phyloP scores from a whole-genome alignment of 2,113 vertebrate genomes.

The Dicentrarchus labrax region DNA sequence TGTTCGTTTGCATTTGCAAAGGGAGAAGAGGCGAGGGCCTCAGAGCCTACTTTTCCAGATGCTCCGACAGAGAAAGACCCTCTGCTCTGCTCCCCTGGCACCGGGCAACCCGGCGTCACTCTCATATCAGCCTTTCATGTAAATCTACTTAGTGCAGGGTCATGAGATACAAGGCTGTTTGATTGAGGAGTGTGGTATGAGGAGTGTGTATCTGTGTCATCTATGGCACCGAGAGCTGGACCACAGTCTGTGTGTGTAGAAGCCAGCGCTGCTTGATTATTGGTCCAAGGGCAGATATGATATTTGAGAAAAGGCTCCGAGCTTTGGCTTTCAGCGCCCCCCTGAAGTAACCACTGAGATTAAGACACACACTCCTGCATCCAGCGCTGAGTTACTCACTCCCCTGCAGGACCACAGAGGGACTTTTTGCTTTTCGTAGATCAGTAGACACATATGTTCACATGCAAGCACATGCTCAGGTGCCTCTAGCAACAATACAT shows the following conservation, averaged over 20 bases:
- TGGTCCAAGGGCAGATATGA: slow-evolving; percentile 47
- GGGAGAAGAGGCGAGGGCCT: slow-evolving; percentile 36
- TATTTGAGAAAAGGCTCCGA: slow-evolving; percentile 51
- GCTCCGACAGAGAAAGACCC: slow-evolving; percentile 35
- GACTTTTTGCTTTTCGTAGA: slow-evolving; percentile 12
- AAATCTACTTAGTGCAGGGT: slow-evolving; percentile 50
- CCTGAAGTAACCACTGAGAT: slow-evolving; percentile 11
- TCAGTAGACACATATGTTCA: slow-evolving; percentile 29
- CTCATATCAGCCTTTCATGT: slow-evolving; percentile 42
- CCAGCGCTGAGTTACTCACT: slow-evolving; percentile 3
- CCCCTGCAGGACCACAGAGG: slow-evolving; percentile 26
- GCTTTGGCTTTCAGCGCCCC: slow-evolving; percentile 10
- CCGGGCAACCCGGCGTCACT: slow-evolving; percentile 10
- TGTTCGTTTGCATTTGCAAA: slow-evolving; percentile 73
- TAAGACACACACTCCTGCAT: slow-evolving; percentile 24
- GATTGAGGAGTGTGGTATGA: slow-evolving; percentile 48
- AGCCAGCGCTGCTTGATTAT: slow-evolving; percentile 43
- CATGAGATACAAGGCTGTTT: slow-evolving; percentile 43
- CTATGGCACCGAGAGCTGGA: slow-evolving; percentile 47
- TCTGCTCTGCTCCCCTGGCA: slow-evolving; percentile 33
- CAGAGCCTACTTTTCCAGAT: slow-evolving; percentile 70
- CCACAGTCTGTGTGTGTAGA: slow-evolving; percentile 24
- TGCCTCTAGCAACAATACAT: slow-evolving; percentile 61
- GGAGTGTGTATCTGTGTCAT: slow-evolving; percentile 53
- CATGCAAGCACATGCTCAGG: slow-evolving; percentile 67